A percentile compares a stretch with the other conserved stretches of the same genome.
These are phyloP conservation scores for Clanis bilineata DNA, from an alignment of 2,888 invertebrate genomes.

Conservation along the genomic window DNA sequence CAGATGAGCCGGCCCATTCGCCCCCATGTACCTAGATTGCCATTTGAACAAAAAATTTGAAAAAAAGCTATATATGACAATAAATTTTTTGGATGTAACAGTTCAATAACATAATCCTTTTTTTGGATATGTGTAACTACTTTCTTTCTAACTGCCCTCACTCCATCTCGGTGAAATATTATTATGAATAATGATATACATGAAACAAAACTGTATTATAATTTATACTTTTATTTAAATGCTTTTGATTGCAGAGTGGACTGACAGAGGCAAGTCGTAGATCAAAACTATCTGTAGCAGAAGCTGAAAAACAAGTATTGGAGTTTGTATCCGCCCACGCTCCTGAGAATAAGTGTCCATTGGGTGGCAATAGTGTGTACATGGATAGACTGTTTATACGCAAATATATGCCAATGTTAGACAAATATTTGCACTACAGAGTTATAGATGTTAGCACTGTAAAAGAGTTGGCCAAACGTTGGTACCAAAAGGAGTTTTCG, in stretches of 20 bases:
- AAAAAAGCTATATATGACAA: no score
- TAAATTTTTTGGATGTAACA: no score
- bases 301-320: slow-evolving; percentile 88
- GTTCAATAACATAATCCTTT: no score
- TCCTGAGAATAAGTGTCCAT: slow-evolving; percentile 84
- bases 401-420: slow-evolving; percentile 91
- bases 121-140: no score
- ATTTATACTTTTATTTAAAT: slow-evolving; percentile 10
- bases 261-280: slow-evolving; percentile 87
- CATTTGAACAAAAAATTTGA: no score
- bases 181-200: no score
- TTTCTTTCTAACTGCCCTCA: no score
- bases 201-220: neutral
- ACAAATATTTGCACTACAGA: slow-evolving; percentile 93
- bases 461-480: slow-evolving; percentile 91
- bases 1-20: no score
- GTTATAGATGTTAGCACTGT: slow-evolving; percentile 95
- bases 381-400: slow-evolving; percentile 92
- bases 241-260: slow-evolving; percentile 85
- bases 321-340: slow-evolving; percentile 85
- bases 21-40: no score
- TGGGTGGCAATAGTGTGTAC: slow-evolving; percentile 95
- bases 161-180: no score
- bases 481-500: slow-evolving; percentile 85
- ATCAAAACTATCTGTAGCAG: slow-evolving; percentile 84